Conservation (phyloP, 2,888 invertebrate genomes). For the Epirrita christyi region DNA sequence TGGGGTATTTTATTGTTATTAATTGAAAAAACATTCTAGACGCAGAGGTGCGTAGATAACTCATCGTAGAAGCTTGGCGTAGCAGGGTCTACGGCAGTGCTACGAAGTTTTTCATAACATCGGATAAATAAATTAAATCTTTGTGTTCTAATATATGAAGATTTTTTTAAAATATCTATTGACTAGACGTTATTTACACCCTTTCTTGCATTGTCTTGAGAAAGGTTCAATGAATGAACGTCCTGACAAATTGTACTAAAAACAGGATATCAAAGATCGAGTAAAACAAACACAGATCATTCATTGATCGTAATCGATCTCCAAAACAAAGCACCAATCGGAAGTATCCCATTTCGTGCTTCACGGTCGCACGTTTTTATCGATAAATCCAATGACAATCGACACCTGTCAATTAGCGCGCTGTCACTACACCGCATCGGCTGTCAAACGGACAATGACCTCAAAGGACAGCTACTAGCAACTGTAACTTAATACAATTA, state of each 20-base stretch:
- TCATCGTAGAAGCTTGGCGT: slow-evolving; percentile 23
- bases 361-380: slow-evolving; percentile 33
- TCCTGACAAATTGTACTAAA: slow-evolving; percentile 36
- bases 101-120: slow-evolving; percentile 29
- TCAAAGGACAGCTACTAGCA: slow-evolving; percentile 37
- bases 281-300: slow-evolving; percentile 35
- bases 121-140: no score
- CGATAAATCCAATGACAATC: slow-evolving; percentile 25
- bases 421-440: slow-evolving; percentile 50
- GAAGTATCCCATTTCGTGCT: slow-evolving; percentile 45
- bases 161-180: slow-evolving; percentile 1
- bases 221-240: slow-evolving; percentile 30
- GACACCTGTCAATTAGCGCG: slow-evolving; percentile 64
- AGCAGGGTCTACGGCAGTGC: slow-evolving; percentile 44
- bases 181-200: slow-evolving; percentile 10
- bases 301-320: slow-evolving; percentile 45
- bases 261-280: slow-evolving; percentile 35
- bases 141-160: not conserved
- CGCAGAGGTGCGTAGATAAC: not conserved
- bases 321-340: slow-evolving; percentile 55
- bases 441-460: slow-evolving; percentile 49
- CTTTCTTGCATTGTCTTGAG: slow-evolving; percentile 16
- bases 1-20: slow-evolving; percentile 8
- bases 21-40: not conserved
- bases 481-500: slow-evolving; percentile 49